Evolutionary conservation across 2,797 vertebrate genomes (phyloP).

Genomic region (Lagocephalus sceleratus): DNA sequence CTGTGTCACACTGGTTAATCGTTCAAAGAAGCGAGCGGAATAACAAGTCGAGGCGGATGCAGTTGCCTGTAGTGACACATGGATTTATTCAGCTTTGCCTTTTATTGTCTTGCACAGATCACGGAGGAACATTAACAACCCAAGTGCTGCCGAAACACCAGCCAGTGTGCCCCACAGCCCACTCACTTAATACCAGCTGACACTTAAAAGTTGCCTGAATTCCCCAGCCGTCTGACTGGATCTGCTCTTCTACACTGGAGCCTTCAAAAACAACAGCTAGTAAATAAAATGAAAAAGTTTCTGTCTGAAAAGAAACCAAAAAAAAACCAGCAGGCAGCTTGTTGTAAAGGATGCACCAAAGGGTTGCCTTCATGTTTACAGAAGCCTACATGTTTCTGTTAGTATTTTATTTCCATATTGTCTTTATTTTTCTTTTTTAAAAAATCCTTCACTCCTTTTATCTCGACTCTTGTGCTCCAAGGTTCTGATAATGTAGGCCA

Average conservation of each 20-base stretch:
- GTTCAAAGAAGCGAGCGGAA: constrained; percentile 59
- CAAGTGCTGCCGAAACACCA: constrained; percentile 34
- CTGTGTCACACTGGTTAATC: constrained; percentile 66
- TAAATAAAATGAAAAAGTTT: background rate
- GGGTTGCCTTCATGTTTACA: background rate
- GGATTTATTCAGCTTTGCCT: constrained; percentile 2
- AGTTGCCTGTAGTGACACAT: constrained; percentile 19
- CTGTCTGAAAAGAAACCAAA: background rate
- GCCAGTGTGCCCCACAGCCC: constrained; percentile 18
- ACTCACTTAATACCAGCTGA: constrained; percentile 33
- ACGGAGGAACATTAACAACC: constrained; percentile 28
- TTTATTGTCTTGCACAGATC: constrained; percentile 35
- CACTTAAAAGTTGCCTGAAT: constrained; percentile 20
- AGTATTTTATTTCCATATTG: background rate
- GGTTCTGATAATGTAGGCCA: constrained; percentile 13
- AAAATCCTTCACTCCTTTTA: constrained; percentile 3
- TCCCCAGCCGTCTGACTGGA: background rate
- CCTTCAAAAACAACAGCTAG: constrained; percentile 7
- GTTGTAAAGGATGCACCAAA: background rate
- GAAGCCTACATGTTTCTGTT: background rate
- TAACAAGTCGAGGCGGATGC: constrained; percentile 49
- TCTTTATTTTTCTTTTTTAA: constrained; percentile 3
- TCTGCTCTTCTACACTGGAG: constrained; percentile 5
- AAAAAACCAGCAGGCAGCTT: background rate
- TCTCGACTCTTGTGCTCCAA: constrained; percentile 12